These are phyloP conservation scores for Pemphredon lugubris DNA, from an alignment of 2,888 invertebrate species.

Conservation along the genomic window DNA sequence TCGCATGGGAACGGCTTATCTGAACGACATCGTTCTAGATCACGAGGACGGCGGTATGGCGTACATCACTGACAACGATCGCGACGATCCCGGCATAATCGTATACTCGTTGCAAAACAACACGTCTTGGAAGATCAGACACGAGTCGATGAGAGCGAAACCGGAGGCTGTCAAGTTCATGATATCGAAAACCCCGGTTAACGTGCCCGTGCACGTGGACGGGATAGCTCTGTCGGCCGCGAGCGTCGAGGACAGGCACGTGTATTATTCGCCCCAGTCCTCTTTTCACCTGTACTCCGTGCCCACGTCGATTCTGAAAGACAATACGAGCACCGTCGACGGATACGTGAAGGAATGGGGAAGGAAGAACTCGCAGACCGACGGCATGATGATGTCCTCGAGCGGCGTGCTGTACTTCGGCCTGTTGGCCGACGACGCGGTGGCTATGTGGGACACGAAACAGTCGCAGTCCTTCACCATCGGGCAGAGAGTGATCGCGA, in stretches of 20 bases:
- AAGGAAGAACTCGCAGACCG: constrained; percentile 86
- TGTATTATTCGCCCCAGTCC: constrained; percentile 87
- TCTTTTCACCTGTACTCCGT: constrained; percentile 87
- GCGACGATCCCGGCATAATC: constrained; percentile 87
- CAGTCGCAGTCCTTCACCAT: constrained; percentile 82
- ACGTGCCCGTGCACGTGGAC: constrained; percentile 85
- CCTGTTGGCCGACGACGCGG: constrained; percentile 86
- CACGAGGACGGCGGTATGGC: constrained; percentile 86
- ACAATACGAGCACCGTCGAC: constrained; percentile 80
- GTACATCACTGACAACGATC: constrained; percentile 88
- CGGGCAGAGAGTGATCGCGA: constrained; percentile 86
- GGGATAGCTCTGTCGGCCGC: constrained; percentile 88
- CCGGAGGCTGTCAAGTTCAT: constrained; percentile 84
- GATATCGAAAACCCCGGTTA: constrained; percentile 84
- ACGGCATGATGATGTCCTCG: constrained; percentile 89
- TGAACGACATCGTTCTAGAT: constrained; percentile 89
- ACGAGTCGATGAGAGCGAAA: constrained; percentile 85
- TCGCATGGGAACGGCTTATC: constrained; percentile 83
- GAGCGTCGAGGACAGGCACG: constrained; percentile 68
- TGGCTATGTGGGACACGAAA: constrained; percentile 87
- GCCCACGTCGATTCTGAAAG: constrained; percentile 84
- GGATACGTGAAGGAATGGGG: constrained; percentile 84
- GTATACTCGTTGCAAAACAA: constrained; percentile 86
- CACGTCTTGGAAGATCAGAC: constrained; percentile 87
- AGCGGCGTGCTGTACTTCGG: constrained; percentile 87